Evolutionary conservation across 2,113 vertebrate genomes (phyloP).

Genomic region (Polypterus senegalus): DNA sequence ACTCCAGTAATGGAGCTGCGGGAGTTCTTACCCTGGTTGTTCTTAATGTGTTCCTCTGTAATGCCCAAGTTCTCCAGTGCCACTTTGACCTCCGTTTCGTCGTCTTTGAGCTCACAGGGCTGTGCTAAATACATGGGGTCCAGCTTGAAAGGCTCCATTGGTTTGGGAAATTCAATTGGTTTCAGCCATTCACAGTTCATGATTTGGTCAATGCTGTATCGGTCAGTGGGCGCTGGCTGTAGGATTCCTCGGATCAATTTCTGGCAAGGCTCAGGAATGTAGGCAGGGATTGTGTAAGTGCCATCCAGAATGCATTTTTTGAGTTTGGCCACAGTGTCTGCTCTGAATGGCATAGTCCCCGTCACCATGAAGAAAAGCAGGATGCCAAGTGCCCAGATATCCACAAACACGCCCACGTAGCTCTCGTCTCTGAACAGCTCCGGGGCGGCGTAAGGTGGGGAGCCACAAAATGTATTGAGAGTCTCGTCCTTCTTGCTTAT

Average conservation of each 20-base stretch:
- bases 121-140: conserved; percentile 71
- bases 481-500: conserved; percentile 72
- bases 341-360: conserved; percentile 81
- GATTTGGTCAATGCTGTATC: conserved; percentile 69
- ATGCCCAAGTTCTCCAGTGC: conserved; percentile 70
- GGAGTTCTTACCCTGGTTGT: conserved; percentile 70
- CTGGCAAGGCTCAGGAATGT: conserved; percentile 71
- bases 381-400: conserved; percentile 89
- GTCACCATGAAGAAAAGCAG: conserved; percentile 87
- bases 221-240: conserved; percentile 62
- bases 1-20: conserved; percentile 78
- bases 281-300: conserved; percentile 54
- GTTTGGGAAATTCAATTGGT: conserved; percentile 64
- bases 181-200: conserved; percentile 81
- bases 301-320: conserved; percentile 88
- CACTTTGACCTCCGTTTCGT: conserved; percentile 68
- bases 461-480: conserved; percentile 89
- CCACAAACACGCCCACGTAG: conserved; percentile 73
- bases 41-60: conserved; percentile 73
- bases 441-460: conserved; percentile 84
- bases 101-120: conserved; percentile 50
- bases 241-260: conserved; percentile 72
- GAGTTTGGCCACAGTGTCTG: conserved; percentile 85
- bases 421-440: conserved; percentile 88
- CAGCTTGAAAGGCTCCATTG: conserved; percentile 70